Conservation (phyloP, 2,888 invertebrate species). For the Idaea dimidiata region DNA sequence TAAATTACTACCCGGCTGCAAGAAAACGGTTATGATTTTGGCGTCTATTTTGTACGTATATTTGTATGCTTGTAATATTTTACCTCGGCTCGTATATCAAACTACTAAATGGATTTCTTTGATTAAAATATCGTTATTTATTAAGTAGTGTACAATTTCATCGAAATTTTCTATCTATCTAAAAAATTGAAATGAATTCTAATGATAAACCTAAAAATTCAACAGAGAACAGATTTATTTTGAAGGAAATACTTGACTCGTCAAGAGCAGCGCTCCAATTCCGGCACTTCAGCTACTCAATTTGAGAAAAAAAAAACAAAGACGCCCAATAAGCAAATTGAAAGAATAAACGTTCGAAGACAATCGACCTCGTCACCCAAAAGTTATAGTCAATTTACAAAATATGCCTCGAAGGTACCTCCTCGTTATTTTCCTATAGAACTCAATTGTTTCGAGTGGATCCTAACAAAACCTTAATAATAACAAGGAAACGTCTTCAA, state of each 20-base stretch:
- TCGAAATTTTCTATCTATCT: too few relatives aligned
- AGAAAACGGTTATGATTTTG: too few relatives aligned
- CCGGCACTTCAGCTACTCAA: constrained; percentile 23
- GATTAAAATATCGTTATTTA: too few relatives aligned
- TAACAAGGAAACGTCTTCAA: constrained; percentile 64
- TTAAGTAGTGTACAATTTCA: too few relatives aligned
- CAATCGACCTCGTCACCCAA: constrained; percentile 49
- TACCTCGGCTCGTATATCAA: too few relatives aligned
- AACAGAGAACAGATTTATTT: constrained; percentile 23
- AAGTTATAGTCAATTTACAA: constrained; percentile 57
- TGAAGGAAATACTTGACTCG: constrained; percentile 19
- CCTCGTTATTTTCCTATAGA: constrained; percentile 3
- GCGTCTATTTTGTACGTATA: too few relatives aligned
- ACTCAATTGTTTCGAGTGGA: constrained; percentile 31
- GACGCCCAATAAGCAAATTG: constrained; percentile 46
- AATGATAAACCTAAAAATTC: constrained; percentile 24
- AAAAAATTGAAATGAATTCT: constrained; percentile 22
- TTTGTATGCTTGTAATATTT: too few relatives aligned
- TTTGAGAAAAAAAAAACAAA: constrained; percentile 31
- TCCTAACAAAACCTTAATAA: constrained; percentile 44
- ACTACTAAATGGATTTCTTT: too few relatives aligned
- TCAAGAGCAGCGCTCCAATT: constrained; percentile 22
- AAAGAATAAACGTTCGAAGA: constrained; percentile 53
- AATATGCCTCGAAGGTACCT: constrained; percentile 45
- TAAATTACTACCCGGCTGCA: too few relatives aligned